Base-by-base conservation (phyloP, 2,797 vertebrate genomes). In the Enteromius mattozi region DNA sequence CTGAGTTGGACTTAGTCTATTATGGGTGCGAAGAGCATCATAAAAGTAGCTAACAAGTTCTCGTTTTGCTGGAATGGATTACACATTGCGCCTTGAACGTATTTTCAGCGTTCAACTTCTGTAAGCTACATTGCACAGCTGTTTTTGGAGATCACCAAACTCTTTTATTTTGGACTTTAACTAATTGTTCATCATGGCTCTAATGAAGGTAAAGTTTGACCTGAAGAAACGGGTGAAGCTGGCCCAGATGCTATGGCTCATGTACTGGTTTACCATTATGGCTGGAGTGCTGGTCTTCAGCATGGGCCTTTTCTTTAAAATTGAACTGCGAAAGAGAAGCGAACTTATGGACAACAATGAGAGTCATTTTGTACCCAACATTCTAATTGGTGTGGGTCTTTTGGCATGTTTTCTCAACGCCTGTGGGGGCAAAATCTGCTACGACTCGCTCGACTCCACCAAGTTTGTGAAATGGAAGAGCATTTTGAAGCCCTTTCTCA, bases 281-380 rank as follows among this genome's bases (percentile, higher is more conserved):
- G 96, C 96, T 0, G 96, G 97, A 1, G 96, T 99, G 81, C 88
- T 97, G 83, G 92, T 99, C 85, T 97, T 99, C 91, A 94, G 97
- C 91, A 93, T 99, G 94, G 98, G 98, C 21, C 93, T 99, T 69
- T 98, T 98, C 91, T 96, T 99, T 87, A 99, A 99, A 94, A 96
- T 99, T 3, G 98, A 99, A 88, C 95, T 99, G 66, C 95, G 96
- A 85, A 99, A 99, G 92, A 94, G 97, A 93, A 99, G 98, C 0
- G 98, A 99, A 69, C 95, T 99, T 85, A 99, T 99, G 98, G 96
- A 97, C 94, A 97, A 99, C 89, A 95, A 96, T 0, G 98, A 99
- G 93, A 99, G 98, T 93, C 98, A 99, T 92, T 95, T 99, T 90
- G 93, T 99, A 90, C 98, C 98, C 94, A 99, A 99, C 92, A 94